phyloP scores from a whole-genome alignment of 92 coral and sea anemone genomes.

The Zoanthus solanderi region DNA sequence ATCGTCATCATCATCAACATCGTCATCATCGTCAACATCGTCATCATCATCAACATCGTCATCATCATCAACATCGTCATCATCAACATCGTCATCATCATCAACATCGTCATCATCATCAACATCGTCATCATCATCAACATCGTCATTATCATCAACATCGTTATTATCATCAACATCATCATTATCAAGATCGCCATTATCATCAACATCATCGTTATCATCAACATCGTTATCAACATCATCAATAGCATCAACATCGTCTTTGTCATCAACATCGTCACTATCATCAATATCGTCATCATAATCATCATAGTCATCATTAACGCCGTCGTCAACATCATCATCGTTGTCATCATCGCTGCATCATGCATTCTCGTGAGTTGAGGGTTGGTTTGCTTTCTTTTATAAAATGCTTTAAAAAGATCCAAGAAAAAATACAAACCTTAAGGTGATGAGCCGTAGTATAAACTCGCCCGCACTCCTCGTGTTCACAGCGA shows the following conservation, averaged over 20 bases:
- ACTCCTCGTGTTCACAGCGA: conserved; percentile 89
- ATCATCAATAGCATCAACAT: neutral
- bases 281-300: too few relatives aligned
- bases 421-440: neutral
- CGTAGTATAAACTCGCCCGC: conserved; percentile 97
- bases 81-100: too few relatives aligned
- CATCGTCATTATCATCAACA: too few relatives aligned
- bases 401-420: neutral
- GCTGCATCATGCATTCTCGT: neutral
- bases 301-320: too few relatives aligned
- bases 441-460: conserved; percentile 98
- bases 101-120: too few relatives aligned
- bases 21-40: neutral
- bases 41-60: neutral
- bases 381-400: neutral
- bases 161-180: too few relatives aligned
- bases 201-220: too few relatives aligned
- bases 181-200: neutral
- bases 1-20: too few relatives aligned
- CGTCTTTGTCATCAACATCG: neutral
- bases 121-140: too few relatives aligned
- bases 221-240: neutral
- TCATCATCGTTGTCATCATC: neutral
- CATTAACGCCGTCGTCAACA: neutral
- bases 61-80: too few relatives aligned